Percentiles rank a stretch among this genome's conserved stretches.
Conservation (phyloP, 2,113 vertebrate species). For the Psilopsiagon aurifrons region DNA sequence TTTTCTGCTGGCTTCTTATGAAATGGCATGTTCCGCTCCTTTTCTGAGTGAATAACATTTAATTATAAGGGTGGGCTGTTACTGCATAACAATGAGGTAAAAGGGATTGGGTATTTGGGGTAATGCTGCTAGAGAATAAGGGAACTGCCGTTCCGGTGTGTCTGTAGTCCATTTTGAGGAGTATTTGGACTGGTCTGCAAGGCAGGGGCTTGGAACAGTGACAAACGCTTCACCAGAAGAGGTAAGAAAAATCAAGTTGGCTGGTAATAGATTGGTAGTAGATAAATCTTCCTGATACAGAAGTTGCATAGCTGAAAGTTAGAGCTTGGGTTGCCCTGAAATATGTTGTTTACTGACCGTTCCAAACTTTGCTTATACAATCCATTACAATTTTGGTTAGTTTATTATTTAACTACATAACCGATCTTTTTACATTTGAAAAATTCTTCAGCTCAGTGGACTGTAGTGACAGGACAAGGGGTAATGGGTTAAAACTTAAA, state of each 20-base stretch:
- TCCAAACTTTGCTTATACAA: neutral
- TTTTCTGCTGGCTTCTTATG: neutral
- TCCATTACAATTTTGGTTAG: neutral
- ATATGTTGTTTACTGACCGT: neutral
- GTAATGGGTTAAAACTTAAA: neutral
- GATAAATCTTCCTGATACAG: neutral
- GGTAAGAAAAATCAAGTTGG: neutral
- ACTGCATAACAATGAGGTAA: neutral
- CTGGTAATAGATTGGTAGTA: neutral
- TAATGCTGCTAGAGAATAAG: neutral
- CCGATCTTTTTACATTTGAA: neutral
- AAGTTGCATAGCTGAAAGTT: neutral
- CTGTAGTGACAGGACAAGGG: neutral
- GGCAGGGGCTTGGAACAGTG: neutral
- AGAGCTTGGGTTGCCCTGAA: neutral
- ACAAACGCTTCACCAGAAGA: neutral
- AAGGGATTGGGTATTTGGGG: neutral
- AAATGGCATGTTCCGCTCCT: neutral
- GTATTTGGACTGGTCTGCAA: neutral
- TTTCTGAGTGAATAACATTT: neutral
- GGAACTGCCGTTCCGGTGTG: neutral
- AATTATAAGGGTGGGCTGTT: neutral
- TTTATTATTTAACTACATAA: neutral
- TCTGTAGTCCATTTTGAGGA: neutral
- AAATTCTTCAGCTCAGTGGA: neutral